Base-by-base conservation (phyloP, 2,888 invertebrate genomes). In the Lissonota sp. region DNA sequence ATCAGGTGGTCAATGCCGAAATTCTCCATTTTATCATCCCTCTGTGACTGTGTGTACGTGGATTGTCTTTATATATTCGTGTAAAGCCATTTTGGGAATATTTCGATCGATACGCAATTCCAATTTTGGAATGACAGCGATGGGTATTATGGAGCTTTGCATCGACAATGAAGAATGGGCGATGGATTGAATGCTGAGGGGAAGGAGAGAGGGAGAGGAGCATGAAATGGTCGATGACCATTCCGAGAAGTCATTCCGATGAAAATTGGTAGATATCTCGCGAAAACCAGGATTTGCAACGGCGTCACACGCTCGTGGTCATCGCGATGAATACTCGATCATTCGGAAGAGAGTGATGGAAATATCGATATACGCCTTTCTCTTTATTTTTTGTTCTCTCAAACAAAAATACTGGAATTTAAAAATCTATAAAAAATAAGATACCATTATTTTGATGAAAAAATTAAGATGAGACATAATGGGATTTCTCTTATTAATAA, bases 261-360 rank as follows among this genome's bases (percentile, higher is more conserved):
- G 46, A 62, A 67, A 72, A 72, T 78, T 78, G 72, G 66, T 60
- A 39, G 62, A 66, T 6, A 12, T 66, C 66, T 26, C 37, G 26
- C 66, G 53, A 72, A 26, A 78, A 67, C 53, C 72, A 72, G 60
- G 26, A 53, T 46, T 51, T 51, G 51, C 12, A 46, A 26, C 57
- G 55, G n/a, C n/a, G 49, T 39, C 77, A 64, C 60, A 60, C 66
- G 60, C 44, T 42, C 46, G 46, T 3, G 53, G 8, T 57, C 63
- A 64, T 73, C 55, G 49, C 42, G 39, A 40, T 6, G 8, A 40
- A n/a, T 58, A 58, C 66, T 74, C 74, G 66, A 78, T 78, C 78
- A 67, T 72, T 67, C 78, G 76, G 63, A 76, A 70, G 63, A 57
- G 76, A 67, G 72, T 55, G n/a, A n/a, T n/a, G n/a, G 66, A 72